Percentiles rank a stretch among this genome's conserved stretches.
Evolutionary conservation across 2,797 vertebrate genomes (phyloP).

Genomic region (Tapirus indicus): DNA sequence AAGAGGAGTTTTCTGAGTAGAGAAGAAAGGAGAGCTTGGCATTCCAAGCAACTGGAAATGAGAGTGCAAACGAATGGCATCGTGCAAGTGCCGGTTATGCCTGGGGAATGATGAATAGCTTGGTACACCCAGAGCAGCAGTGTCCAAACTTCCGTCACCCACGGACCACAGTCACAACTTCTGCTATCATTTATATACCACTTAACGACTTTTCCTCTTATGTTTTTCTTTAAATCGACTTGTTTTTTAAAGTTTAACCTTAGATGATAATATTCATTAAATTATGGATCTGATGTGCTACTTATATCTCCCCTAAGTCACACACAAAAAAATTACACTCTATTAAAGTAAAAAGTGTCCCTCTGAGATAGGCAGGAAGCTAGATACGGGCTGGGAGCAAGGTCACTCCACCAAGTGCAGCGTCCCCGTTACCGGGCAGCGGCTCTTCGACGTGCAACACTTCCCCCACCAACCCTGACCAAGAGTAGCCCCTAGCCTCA

Average conservation of each 20-base stretch:
- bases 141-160: neutral
- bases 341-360: neutral
- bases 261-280: neutral
- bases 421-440: too few relatives aligned
- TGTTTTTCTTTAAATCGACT: neutral
- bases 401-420: too few relatives aligned
- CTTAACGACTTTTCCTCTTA: neutral
- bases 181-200: rapidly evolving
- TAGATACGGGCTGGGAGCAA: too few relatives aligned
- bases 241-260: neutral
- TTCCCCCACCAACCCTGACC: too few relatives aligned
- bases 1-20: neutral
- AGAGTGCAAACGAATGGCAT: neutral
- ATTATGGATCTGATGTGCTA: too few relatives aligned
- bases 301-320: neutral
- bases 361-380: too few relatives aligned
- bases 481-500: too few relatives aligned
- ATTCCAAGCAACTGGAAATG: neutral
- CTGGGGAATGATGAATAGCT: rapidly evolving
- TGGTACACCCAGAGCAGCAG: neutral
- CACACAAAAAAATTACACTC: neutral
- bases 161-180: rapidly evolving
- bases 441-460: too few relatives aligned
- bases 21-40: neutral
- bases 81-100: neutral